Conservation (phyloP, 2,113 vertebrate genomes). For the Bubo bubo region DNA sequence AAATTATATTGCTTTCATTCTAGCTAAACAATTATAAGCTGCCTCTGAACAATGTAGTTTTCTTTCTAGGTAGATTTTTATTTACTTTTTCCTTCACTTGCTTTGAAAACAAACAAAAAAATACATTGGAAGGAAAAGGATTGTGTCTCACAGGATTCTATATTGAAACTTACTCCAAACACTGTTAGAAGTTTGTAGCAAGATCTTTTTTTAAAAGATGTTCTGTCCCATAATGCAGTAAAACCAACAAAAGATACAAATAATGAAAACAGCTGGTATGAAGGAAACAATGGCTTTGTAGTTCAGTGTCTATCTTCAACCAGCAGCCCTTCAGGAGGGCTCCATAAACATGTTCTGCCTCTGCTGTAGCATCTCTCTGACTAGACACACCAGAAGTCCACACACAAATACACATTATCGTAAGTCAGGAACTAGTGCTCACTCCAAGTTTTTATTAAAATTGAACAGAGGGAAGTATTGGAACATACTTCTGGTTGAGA, state of each 20-base stretch:
- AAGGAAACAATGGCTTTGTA: neutral
- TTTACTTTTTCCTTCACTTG: neutral
- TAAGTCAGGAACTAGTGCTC: neutral
- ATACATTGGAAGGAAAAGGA: neutral
- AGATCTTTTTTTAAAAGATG: neutral
- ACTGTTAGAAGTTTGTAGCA: neutral
- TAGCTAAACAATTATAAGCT: neutral
- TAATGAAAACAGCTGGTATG: neutral
- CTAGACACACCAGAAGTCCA: neutral
- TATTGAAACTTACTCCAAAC: neutral
- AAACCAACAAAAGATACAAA: neutral
- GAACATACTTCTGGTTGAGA: neutral
- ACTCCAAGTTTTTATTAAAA: slow-evolving; percentile 71
- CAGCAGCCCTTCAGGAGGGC: neutral
- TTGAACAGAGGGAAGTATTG: slow-evolving; percentile 40
- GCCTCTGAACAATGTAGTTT: neutral
- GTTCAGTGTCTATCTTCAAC: neutral
- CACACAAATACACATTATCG: neutral
- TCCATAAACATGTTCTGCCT: neutral
- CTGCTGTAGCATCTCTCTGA: neutral
- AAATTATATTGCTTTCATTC: neutral
- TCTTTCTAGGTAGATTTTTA: neutral
- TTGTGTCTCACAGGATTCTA: neutral
- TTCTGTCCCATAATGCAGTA: neutral
- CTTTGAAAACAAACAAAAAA: neutral